Evolutionary conservation across 2,888 invertebrate genomes (phyloP).

Genomic region (Andrena bicolor): DNA sequence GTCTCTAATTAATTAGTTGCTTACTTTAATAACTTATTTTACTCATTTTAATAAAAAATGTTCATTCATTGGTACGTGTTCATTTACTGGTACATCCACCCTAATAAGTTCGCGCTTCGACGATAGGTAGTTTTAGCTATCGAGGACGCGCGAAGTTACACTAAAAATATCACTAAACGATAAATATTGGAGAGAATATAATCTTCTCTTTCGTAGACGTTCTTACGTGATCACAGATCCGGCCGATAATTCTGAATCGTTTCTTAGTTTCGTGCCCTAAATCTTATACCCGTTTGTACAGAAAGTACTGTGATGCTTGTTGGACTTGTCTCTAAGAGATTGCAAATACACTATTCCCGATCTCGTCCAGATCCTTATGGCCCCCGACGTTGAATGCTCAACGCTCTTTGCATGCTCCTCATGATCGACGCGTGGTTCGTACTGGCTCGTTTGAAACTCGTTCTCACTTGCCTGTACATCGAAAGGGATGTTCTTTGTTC

Average conservation of each 20-base stretch:
- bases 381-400: slow-evolving; percentile 69
- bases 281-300: background rate
- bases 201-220: background rate
- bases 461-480: slow-evolving; percentile 72
- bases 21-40: too few relatives aligned
- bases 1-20: too few relatives aligned
- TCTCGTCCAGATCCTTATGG: slow-evolving; percentile 51
- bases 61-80: too few relatives aligned
- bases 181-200: background rate
- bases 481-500: slow-evolving; percentile 69
- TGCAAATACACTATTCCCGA: background rate
- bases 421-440: slow-evolving; percentile 75
- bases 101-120: background rate
- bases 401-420: slow-evolving; percentile 76
- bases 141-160: background rate
- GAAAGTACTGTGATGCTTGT: background rate
- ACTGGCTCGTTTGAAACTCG: slow-evolving; percentile 73
- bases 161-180: slow-evolving; percentile 5
- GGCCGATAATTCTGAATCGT: background rate
- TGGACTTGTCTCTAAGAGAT: background rate
- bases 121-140: background rate
- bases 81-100: too few relatives aligned
- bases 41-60: too few relatives aligned
- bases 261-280: background rate
- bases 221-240: slow-evolving; percentile 39